Base-by-base conservation (phyloP, 2,888 invertebrate species). In the Stratiomys singularior region DNA sequence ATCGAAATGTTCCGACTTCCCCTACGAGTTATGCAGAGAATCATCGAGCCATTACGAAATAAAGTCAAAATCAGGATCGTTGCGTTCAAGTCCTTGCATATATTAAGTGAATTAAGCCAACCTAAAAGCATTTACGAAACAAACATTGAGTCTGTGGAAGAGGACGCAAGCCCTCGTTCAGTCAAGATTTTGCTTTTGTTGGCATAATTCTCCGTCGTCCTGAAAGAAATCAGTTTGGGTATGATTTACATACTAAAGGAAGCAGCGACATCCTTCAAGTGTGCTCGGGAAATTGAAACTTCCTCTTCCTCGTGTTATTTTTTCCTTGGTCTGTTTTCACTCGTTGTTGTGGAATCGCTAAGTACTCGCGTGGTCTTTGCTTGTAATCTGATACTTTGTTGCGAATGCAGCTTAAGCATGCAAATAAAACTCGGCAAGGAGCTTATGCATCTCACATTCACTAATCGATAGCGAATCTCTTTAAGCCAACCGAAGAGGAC, bases 381-480 rank as follows among this genome's bases (percentile, higher is more conserved):
- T 69, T 69, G 69, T 47, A 23, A 47, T 25, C 18, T 46, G 47
- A 69, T 69, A 69, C 47, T 27, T 47, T 3, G 25, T 11, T 25
- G n/a, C 11, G 69, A 9, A 47, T 44, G 25, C 21, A 37, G 23
- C 44, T 69, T 25, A 30, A 69, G 47, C 23, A 23, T 23, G 69
- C 23, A 30, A 46, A 69, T n/a, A 69, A 37, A 25, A 18, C 18
- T 46, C 15, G 1, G 28, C 21, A 21, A 67, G 46, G 15, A 47
- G 69, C 46, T 69, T 69, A 69, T 15, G 44, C 66, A 25, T 47
- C 27, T 69, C 69, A 47, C 47, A 37, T 15, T 69, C 30, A 47
- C 69, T 47, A 69, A 69, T 69, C 69, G 46, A 69, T 47, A 30
- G 21, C 13, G 30, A 69, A 69, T 69, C 69, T 23, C 46, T 69